Percentiles rank a stretch among this genome's conserved stretches.
Conservation (phyloP, 2,888 invertebrate species). For the Pseudolycoriella hygida region DNA sequence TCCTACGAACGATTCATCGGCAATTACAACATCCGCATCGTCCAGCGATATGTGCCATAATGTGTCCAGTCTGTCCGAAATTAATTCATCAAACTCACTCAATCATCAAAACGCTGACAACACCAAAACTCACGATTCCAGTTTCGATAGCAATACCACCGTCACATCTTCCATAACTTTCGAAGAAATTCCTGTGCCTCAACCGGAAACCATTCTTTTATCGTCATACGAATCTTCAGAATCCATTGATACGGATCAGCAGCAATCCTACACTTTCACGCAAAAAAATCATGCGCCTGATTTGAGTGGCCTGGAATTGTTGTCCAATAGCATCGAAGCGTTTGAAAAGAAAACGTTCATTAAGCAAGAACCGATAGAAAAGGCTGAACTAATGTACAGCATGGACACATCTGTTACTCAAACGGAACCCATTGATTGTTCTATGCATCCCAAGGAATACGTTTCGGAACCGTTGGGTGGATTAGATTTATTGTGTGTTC, state of each 20-base stretch:
- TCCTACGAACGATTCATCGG: too few relatives aligned
- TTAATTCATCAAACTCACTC: not conserved
- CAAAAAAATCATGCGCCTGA: conserved; percentile 34
- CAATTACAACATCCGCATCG: conserved; percentile 5
- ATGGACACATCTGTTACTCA: conserved; percentile 7
- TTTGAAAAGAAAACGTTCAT: conserved; percentile 29
- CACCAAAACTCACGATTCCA: conserved; percentile 9
- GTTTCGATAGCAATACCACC: conserved; percentile 11
- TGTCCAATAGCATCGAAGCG: conserved; percentile 73
- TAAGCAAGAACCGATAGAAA: conserved; percentile 19
- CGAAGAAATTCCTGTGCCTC: conserved; percentile 7
- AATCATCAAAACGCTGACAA: not conserved
- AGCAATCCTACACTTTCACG: not conserved
- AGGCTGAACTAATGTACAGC: conserved; percentile 8
- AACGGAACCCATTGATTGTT: conserved; percentile 1
- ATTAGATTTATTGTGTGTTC: conserved; percentile 58
- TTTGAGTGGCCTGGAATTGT: conserved; percentile 59
- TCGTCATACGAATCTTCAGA: not conserved
- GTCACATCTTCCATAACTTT: conserved; percentile 11
- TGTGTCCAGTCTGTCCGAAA: conserved; percentile 1
- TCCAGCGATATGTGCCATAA: conserved; percentile 10
- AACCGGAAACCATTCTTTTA: not conserved
- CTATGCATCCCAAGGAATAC: not conserved
- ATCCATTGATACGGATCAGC: not conserved
- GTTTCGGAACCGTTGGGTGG: conserved; percentile 36